Conservation (phyloP, 2,113 vertebrate species). For the Corythaeola cristata region DNA sequence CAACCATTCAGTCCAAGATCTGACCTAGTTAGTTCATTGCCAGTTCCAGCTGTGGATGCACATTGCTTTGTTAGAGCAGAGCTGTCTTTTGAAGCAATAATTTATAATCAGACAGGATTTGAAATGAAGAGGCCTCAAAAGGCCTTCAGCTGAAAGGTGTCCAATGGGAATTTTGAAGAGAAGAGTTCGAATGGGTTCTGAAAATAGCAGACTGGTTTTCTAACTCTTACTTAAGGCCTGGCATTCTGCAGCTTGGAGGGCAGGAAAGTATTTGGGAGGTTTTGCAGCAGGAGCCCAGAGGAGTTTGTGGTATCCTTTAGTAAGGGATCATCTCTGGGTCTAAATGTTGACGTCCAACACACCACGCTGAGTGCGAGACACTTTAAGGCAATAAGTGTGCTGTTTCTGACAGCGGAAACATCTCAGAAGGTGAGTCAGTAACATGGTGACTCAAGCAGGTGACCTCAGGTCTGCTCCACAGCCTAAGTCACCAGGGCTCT, state of each 20-base stretch:
- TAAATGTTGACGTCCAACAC: fast-evolving
- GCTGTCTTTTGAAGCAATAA: constrained; percentile 23
- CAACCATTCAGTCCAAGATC: constrained; percentile 28
- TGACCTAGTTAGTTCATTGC: constrained; percentile 65
- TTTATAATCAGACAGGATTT: constrained; percentile 21
- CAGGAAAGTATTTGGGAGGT: not conserved
- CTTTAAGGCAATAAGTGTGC: not conserved
- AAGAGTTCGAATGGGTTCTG: not conserved
- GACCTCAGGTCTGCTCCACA: not conserved
- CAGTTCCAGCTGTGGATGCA: constrained; percentile 45
- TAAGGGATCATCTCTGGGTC: not conserved
- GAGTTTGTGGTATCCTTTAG: not conserved
- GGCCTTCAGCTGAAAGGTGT: constrained; percentile 15
- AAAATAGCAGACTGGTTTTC: not conserved
- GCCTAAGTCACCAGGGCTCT: not conserved
- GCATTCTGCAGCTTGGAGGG: not conserved
- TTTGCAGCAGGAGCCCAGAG: not conserved
- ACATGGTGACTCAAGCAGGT: not conserved
- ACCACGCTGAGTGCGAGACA: fast-evolving
- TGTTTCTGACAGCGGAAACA: not conserved
- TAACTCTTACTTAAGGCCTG: not conserved
- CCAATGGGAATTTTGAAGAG: constrained; percentile 22
- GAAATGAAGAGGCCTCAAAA: constrained; percentile 37
- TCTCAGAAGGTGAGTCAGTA: not conserved
- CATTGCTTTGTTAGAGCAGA: constrained; percentile 13